Base-by-base conservation (phyloP, 2,888 invertebrate genomes). In the Acleris holmiana region DNA sequence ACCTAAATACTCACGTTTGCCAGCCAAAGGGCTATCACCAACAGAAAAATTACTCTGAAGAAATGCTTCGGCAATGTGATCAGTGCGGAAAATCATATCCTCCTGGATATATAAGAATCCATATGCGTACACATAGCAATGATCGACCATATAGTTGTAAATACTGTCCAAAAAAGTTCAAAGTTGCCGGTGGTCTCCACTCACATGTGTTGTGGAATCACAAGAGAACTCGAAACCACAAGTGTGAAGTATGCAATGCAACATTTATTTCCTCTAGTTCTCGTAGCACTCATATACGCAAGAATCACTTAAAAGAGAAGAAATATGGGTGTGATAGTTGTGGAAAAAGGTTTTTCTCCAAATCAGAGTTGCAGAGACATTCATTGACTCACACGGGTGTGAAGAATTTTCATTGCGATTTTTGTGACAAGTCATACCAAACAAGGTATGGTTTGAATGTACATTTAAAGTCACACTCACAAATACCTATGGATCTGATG, bases 81-180 rank as follows among this genome's bases (percentile, higher is more conserved):
- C 90, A 92, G 67, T 93, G 93, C 71, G 93, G 93, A 0, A 93
- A 93, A 69, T 92, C 93, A 1, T 93, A 93, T 69, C 91, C 91
- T 0, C 85, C 86, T 0, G 88, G 91, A 0, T 93, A 93, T 61
- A 92, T 93, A 44, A 76, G 84, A 69, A 83, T 90, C n/a, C 93
- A 93, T 67, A 90, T 92, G 87, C 69, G 87, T 17, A 93, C 90
- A 15, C 93, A 93, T 50, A 83, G 91, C 58, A 83, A 77, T 61
- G 84, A 89, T 47, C 76, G 85, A 6, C 81, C 85, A 0, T 92
- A 91, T 69, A 84, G 87, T 64, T 93, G 93, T 71, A 89, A 90
- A 71, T 90, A 83, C 65, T 93, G 93, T 64, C 91, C 90, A 17
- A 93, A 93, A 68, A 90, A 85, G 53, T 93, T 93, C 61, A 93